These are phyloP conservation scores for Centropristis striata DNA, from an alignment of 2,113 vertebrate genomes.

Conservation along the genomic window DNA sequence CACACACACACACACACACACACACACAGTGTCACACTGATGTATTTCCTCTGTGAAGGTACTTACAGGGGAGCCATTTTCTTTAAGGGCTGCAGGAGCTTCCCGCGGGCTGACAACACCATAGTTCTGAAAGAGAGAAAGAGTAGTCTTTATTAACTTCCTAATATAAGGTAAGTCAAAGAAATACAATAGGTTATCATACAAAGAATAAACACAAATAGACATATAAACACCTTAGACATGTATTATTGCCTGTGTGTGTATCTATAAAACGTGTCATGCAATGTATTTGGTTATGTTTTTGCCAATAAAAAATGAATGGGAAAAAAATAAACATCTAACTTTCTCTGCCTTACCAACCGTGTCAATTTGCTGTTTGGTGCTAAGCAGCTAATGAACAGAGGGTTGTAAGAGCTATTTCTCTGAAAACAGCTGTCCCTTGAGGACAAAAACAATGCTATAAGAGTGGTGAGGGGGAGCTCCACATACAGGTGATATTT, in stretches of 20 bases:
- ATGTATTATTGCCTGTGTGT: no score
- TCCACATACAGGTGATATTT: no score
- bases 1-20: slow-evolving; percentile 13
- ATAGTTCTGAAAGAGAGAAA: slow-evolving; percentile 69
- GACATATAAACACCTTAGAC: no score
- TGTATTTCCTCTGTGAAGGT: slow-evolving; percentile 12
- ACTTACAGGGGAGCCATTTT: slow-evolving; percentile 86
- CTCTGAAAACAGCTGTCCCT: neutral
- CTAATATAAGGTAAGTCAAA: neutral
- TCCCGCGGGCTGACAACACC: slow-evolving; percentile 64
- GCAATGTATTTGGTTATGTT: no score
- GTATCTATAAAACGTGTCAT: no score
- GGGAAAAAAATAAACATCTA: no score
- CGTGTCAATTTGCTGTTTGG: neutral
- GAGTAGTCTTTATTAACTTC: neutral
- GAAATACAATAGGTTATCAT: neutral
- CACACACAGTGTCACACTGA: neutral
- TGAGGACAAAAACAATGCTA: neutral
- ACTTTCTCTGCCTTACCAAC: neutral
- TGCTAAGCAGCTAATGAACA: neutral
- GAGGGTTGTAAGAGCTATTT: neutral
- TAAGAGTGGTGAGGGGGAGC: neutral
- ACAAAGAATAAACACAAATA: neutral
- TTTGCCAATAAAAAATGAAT: no score
- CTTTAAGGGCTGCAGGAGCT: slow-evolving; percentile 62